Base-by-base conservation (phyloP, 2,113 vertebrate species). In the Anoplopoma fimbria region DNA sequence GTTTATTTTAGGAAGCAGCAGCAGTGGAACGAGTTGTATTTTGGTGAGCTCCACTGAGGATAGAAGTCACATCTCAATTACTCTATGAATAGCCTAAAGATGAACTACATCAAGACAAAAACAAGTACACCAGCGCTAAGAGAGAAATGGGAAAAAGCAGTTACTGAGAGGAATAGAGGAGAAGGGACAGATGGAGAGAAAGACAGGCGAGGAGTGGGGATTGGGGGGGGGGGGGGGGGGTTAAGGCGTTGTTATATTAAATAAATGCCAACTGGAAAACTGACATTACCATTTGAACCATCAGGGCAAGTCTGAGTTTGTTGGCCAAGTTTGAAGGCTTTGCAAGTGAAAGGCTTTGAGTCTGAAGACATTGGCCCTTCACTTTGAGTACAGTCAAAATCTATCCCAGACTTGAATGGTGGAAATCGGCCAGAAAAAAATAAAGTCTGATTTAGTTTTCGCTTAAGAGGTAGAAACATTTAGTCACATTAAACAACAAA, bases 1-100 rank as follows among this genome's bases (percentile, higher is more conserved):
- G 63, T 72, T 90, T 89, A 84, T 85, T 86, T 87, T 61, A 55
- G 69, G 68, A 65, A 58, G 57, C 9, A 31, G 63, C 69, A 68
- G 63, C 64, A 78, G 81, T 49, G 40, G 42, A 85, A 15, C 3
- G 12, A 67, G 82, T 27, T 80, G 27, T 72, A 77, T 82, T 83
- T 81, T 9, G 40, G 53, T 65, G 62, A 83, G 36, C 19, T 57
- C 69, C 58, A 47, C 31, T 57, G 74, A 80, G 77, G 38, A 83
- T 29, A 34, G 33, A 82, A 70, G 53, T 77, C 53, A 53, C 29
- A 73, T 87, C 77, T 61, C 77, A 76, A 62, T 82, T 65, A 80
- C 69, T 61, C 53, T 57, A 65, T 23, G 15, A 42, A 49, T 12
- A 42, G 34, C 64, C 23, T 70, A 19, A 73, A 78, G 31, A 34